Evolutionary conservation across 2,888 invertebrate genomes (phyloP), one percentile per base, ranked within the genome.

Genomic region (Mycalesis mineus): DNA sequence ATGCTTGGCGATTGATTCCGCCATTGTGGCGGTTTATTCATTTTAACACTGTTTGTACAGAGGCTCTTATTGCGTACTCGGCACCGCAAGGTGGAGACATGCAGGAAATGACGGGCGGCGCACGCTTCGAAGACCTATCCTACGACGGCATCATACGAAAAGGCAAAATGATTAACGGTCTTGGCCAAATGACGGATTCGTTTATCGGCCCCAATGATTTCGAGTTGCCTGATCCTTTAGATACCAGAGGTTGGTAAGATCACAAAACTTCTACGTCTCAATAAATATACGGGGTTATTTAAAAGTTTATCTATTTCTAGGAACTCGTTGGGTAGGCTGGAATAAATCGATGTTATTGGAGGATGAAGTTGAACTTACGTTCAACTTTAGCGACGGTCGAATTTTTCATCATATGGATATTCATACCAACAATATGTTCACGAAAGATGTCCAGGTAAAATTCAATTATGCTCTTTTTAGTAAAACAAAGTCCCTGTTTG

Each of bases 321-420:
- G 92, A 36, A 91, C 91, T 44, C 90, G 93, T 49, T 97, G 97
- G 97, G 93, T 97, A 4, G 97, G 97, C 28, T 97, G 97, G 97
- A 93, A 92, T 73, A 93, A 94, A 70, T 91, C 92, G 7, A 91
- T 92, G 64, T 77, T 87, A 41, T 81, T 91, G 2, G 91, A 92
- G 50, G 83, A 86, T 4, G 93, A 93, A 47, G 88, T 97, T 7
- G 93, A 94, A 69, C 90, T 98, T 42, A 91, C 93, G 1, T 96
- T 97, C 80, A 95, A 96, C 78, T 97, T 97, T 79, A 94, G 93
- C 65, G 91, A 91, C 52, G 90, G 94, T 1, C 91, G 95, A 17
- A 93, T 96, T 71, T 96, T 97, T 78, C 90, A 92, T 33, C 90
- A 91, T 56, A 91, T 95, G 13, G 92, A 93, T 68, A 90, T 97